Percentiles rank a stretch among this genome's conserved stretches.
Evolutionary conservation across 1,140 invertebrate genomes (phyloP).

Genomic region (Trichonephila clavata): DNA sequence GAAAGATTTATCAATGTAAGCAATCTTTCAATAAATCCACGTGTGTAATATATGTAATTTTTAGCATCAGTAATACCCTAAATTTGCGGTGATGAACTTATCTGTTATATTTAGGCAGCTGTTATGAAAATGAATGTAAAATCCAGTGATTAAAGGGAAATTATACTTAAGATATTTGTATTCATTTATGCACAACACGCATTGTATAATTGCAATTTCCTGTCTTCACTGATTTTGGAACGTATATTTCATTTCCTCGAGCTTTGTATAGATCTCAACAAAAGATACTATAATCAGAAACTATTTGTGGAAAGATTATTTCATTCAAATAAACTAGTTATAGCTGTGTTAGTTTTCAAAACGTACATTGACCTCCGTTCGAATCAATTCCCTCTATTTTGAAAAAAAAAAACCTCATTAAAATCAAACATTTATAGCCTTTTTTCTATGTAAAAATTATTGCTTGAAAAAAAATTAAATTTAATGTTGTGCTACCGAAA

Average conservation of each 20-base stretch:
- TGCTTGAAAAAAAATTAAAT: no score
- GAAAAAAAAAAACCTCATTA: no score
- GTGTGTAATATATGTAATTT: neutral
- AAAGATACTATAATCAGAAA: neutral
- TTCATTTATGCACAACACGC: slow-evolving; percentile 5
- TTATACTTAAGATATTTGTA: neutral
- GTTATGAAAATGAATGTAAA: neutral
- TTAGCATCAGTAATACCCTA: neutral
- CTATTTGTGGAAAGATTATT: neutral
- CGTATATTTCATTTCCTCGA: neutral
- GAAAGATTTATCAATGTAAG: no score
- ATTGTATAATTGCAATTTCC: neutral
- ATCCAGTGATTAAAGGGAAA: neutral
- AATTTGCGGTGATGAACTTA: neutral
- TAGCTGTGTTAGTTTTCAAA: no score
- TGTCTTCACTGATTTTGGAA: neutral
- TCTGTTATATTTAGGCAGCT: neutral
- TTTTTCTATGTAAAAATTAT: no score
- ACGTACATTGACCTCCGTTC: no score
- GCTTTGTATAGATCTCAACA: neutral
- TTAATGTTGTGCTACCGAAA: no score
- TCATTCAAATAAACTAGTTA: no score
- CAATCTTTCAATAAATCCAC: no score
- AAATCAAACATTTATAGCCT: no score
- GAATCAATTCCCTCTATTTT: no score